Evolutionary conservation across 2,797 vertebrate species (phyloP), one percentile per base, ranked within the genome.

Genomic region (Phoebastria nigripes): DNA sequence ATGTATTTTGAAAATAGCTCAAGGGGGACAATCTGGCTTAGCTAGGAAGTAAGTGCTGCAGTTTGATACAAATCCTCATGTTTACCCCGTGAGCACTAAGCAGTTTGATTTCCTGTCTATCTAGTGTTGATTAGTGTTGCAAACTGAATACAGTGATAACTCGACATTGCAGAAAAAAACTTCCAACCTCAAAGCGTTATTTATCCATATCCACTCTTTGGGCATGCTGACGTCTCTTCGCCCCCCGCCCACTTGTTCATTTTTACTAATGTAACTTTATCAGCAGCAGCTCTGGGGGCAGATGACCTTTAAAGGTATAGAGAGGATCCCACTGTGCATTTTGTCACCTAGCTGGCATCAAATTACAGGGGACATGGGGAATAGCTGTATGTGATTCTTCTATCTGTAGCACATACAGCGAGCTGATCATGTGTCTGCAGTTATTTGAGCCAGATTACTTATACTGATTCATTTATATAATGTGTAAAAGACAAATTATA

Each of bases 11-110:
- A 97, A 97, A 97, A 92, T 90, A 97, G 94, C 94, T 97, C 78
- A 81, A 77, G 95, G 96, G 95, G 91, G 83, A 94, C 93, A 97
- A 96, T 97, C 95, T 96, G 83, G 93, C 85, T 97, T 85, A 97
- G 87, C 89, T 88, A 84, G 66, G 85, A 95, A 96, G 58, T 37
- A 95, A 96, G 76, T 94, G 89, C 67, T 81, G 17, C 73, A 67
- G 78, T 94, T 94, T 94, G 87, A 96, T 97, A 96, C 74, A 97
- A 97, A 97, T 95, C 87, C 91, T 96, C 80, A 49, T 97, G 97
- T 98, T 98, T 98, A 98, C 90, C 96, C 97, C 82, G 19, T 87
- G 73, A 98, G 97, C 97, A 87, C 58, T 97, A 18, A 96, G 90
- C 72, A 91, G 80, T 97, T 97, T 97, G 97, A 97, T 97, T 97